Conservation (phyloP, 2,888 invertebrate genomes). For the Pandemis cinnamomeana region DNA sequence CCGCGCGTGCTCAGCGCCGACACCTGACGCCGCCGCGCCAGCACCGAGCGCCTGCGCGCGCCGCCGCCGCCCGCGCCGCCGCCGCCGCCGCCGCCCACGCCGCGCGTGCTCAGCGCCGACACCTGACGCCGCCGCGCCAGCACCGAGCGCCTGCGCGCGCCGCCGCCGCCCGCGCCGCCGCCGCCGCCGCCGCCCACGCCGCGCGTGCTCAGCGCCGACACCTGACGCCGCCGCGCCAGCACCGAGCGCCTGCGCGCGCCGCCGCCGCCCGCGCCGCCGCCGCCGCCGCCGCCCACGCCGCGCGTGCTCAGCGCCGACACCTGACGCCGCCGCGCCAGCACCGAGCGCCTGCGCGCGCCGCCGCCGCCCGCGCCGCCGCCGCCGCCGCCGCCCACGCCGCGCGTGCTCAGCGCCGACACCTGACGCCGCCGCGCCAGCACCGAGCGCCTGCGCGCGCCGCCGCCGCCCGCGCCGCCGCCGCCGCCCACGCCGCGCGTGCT, state of each 20-base stretch:
- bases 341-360: too few species aligned
- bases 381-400: too few species aligned
- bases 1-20: slow-evolving; percentile 36
- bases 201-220: slow-evolving; percentile 33
- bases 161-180: slow-evolving; percentile 35
- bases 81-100: slow-evolving; percentile 40
- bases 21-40: slow-evolving; percentile 28
- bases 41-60: slow-evolving; percentile 49
- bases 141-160: slow-evolving; percentile 49
- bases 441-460: too few species aligned
- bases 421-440: too few species aligned
- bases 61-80: slow-evolving; percentile 36
- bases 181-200: slow-evolving; percentile 41
- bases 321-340: slow-evolving; percentile 25
- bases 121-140: slow-evolving; percentile 28
- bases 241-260: slow-evolving; percentile 49
- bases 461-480: too few species aligned
- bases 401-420: slow-evolving; percentile 29
- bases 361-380: too few species aligned
- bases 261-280: slow-evolving; percentile 32
- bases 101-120: slow-evolving; percentile 35
- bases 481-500: too few species aligned
- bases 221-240: slow-evolving; percentile 26
- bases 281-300: slow-evolving; percentile 41
- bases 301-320: slow-evolving; percentile 33